These are phyloP conservation scores for Schrankia costaestrigalis DNA, from an alignment of 2,888 invertebrate genomes.

Conservation along the genomic window DNA sequence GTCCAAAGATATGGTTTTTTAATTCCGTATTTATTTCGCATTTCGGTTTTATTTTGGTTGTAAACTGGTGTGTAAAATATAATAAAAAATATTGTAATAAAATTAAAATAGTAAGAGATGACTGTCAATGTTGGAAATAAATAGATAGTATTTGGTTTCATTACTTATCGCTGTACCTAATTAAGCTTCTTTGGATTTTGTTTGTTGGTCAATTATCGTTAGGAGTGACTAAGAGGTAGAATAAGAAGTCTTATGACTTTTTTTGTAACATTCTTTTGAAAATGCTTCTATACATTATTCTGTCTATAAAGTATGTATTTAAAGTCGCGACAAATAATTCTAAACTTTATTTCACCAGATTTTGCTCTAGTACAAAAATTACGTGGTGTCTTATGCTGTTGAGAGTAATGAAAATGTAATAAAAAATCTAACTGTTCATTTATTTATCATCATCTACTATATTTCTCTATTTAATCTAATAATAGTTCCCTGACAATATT, in stretches of 20 bases:
- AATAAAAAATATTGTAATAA: constrained; percentile 60
- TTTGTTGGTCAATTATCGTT: constrained; percentile 62
- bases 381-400: constrained; percentile 56
- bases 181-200: constrained; percentile 52
- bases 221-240: constrained; percentile 43
- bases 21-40: constrained; percentile 30
- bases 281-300: too few species aligned
- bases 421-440: too few species aligned
- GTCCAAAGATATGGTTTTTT: constrained; percentile 61
- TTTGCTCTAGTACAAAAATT: constrained; percentile 66
- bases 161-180: constrained; percentile 60
- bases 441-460: constrained; percentile 19
- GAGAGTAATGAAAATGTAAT: constrained; percentile 17
- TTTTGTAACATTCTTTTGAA: constrained; percentile 21
- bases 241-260: constrained; percentile 29
- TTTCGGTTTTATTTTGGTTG: constrained; percentile 37
- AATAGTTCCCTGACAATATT: constrained; percentile 38
- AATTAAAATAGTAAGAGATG: constrained; percentile 61
- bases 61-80: constrained; percentile 61
- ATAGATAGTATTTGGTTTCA: constrained; percentile 51
- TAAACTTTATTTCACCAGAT: constrained; percentile 31
- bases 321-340: too few species aligned
- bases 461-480: constrained; percentile 17
- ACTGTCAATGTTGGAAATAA: constrained; percentile 59
- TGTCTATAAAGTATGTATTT: too few species aligned